Base-by-base conservation (phyloP, 2,797 vertebrate species). In the Sebastes nivosus region DNA sequence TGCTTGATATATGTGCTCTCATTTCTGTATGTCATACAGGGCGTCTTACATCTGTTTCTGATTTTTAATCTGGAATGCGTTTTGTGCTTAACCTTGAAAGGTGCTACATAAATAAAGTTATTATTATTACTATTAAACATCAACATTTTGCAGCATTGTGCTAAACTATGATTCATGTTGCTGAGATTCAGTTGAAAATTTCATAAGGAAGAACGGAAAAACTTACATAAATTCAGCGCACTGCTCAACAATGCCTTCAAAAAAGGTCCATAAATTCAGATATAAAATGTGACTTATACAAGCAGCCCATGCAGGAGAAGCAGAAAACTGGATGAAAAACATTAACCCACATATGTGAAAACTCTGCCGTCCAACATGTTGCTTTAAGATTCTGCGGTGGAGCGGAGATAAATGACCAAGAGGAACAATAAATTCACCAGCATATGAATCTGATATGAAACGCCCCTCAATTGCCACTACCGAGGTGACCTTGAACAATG, bases 401-500 rank as follows among this genome's bases (percentile, higher is more conserved):
- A 82, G 77, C 52, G 25, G 57, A 74, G 64, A 82, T 34, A 22
- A 84, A 59, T 18, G 67, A 73, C 61, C 70, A 46, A 63, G 32
- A 82, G 54, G 68, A 90, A 82, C 29, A 87, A 87, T 80, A 74
- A 80, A 84, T 69, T 78, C 64, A 67, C 54, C 67, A 38, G 55
- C 67, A 63, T 46, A 63, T 27, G 32, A 81, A 72, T 72, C 5
- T 59, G 68, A 72, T 70, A 42, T 20, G 50, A 54, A 54, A 22
- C 50, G 20, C 20, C 18, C 50, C 1, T 54, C 50, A 54, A 59
- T 70, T 46, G 30, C 63, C 25, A 67, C 52, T 6, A 29, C 63
- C 5, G 46, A 74, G 36, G 42, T 80, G 83, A 90, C 87, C 86
- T 87, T 87, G 77, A 82, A 72, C 67, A 79, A 58, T 55, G 54